Base-by-base conservation (phyloP, 2,113 vertebrate genomes). In the Zootoca vivipara region DNA sequence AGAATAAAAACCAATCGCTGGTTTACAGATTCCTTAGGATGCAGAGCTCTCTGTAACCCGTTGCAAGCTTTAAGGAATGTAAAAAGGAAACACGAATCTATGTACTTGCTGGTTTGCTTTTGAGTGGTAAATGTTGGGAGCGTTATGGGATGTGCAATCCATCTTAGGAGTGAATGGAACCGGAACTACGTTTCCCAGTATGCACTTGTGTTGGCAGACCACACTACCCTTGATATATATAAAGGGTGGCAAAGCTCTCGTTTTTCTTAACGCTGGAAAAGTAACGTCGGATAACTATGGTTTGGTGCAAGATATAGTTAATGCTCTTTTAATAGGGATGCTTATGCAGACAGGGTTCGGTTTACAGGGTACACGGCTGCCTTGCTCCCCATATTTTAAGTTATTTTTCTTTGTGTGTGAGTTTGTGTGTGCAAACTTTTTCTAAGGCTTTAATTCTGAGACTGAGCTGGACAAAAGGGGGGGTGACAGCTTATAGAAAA, bases 301-400 rank as follows among this genome's bases (percentile, higher is more conserved):
- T n/a, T 72, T 35, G 67, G 5, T 46, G 28, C 77, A 64, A 28
- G 22, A 70, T 78, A 7, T 70, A 2, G 13, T 20, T 20, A 58
- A 3, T 1, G 46, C 38, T 46, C 56, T 38, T 73, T 85, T 42
- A 33, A 35, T 18, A 28, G 72, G 35, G 28, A 38, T 52, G 7
- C 33, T 64, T 30, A 24, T 4, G 20, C 58, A 67, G 83, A 82
- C 83, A 85, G 83, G 88, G 83, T 89, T 85, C 69, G 58, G 83
- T 75, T 79, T 74, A 89, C 88, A 89, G 88, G 88, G 88, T 89
- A 89, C 18, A 33, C 30, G 9, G 24, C 38, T 52, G 7, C 18
- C n/a, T 42, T 46, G 16, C 18, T 24, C 72, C 88, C 16, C 26
- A 24, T 18, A 1, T 18, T 20, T 35, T 33, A 24, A 2, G 46